phyloP scores from a whole-genome alignment of 2,888 invertebrate species.

The Polydrusus pterygomalis region DNA sequence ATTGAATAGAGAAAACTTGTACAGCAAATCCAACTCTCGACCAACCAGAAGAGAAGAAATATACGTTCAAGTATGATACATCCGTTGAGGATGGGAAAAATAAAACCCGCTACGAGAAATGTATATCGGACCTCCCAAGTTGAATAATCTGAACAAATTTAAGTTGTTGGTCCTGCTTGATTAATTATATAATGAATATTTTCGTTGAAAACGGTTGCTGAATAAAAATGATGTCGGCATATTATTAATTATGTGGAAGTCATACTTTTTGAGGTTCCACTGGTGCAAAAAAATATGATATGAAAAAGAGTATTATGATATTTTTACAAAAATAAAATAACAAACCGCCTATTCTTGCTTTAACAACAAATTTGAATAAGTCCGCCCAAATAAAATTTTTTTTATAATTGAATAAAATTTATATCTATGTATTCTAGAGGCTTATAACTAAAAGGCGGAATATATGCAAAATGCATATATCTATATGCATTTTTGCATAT shows the following conservation, averaged over 20 bases:
- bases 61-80: slow-evolving; percentile 56
- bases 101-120: slow-evolving; percentile 68
- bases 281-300: too few relatives aligned
- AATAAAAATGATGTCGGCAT: not conserved
- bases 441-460: too few relatives aligned
- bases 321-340: too few relatives aligned
- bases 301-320: too few relatives aligned
- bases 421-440: too few relatives aligned
- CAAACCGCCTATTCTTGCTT: too few relatives aligned
- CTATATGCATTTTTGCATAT: too few relatives aligned
- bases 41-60: slow-evolving; percentile 51
- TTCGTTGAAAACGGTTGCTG: not conserved
- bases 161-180: slow-evolving; percentile 28
- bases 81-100: slow-evolving; percentile 58
- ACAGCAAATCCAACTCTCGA: not conserved
- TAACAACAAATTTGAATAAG: too few relatives aligned
- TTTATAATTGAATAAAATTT: too few relatives aligned
- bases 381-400: too few relatives aligned
- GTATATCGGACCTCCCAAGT: slow-evolving; percentile 69
- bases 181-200: slow-evolving; percentile 33
- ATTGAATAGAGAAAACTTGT: slow-evolving; percentile 10
- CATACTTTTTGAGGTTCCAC: too few relatives aligned
- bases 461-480: too few relatives aligned
- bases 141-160: slow-evolving; percentile 41
- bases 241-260: not conserved